Evolutionary conservation across 2,113 vertebrate genomes (phyloP).

Genomic region (Chaetodon auriga): DNA sequence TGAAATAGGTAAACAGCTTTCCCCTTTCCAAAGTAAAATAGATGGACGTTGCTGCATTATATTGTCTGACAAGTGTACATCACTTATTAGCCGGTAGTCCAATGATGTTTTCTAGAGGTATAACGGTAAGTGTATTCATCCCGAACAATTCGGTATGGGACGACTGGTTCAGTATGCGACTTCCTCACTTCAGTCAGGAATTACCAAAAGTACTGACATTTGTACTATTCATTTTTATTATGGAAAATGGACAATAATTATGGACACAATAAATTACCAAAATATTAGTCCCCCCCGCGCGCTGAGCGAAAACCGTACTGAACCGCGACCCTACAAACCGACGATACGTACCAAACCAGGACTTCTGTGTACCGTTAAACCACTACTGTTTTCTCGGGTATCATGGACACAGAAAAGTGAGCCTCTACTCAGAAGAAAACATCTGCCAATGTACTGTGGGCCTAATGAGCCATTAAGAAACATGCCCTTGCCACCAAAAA

Average conservation of each 20-base stretch:
- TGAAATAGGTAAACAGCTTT: slow-evolving; percentile 73
- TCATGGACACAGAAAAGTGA: slow-evolving; percentile 71
- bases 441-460: slow-evolving; percentile 84
- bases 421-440: slow-evolving; percentile 78
- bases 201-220: too few species aligned
- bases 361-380: background rate
- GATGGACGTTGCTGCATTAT: slow-evolving; percentile 52
- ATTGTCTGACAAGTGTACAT: slow-evolving; percentile 57
- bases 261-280: too few species aligned
- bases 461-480: slow-evolving; percentile 87
- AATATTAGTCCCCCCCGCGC: too few species aligned
- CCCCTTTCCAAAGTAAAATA: slow-evolving; percentile 53
- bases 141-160: too few species aligned
- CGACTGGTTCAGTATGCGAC: too few species aligned
- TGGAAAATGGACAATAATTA: too few species aligned
- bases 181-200: too few species aligned
- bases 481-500: slow-evolving; percentile 87
- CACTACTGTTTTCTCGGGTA: slow-evolving; percentile 60
- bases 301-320: too few species aligned
- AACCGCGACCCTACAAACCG: too few species aligned
- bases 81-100: slow-evolving; percentile 48
- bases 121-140: too few species aligned
- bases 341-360: too few species aligned
- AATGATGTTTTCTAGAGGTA: slow-evolving; percentile 27
- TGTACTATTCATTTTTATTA: too few species aligned